Conservation (phyloP, 2,797 vertebrate genomes). For the Petrocephalus schoutedeni region DNA sequence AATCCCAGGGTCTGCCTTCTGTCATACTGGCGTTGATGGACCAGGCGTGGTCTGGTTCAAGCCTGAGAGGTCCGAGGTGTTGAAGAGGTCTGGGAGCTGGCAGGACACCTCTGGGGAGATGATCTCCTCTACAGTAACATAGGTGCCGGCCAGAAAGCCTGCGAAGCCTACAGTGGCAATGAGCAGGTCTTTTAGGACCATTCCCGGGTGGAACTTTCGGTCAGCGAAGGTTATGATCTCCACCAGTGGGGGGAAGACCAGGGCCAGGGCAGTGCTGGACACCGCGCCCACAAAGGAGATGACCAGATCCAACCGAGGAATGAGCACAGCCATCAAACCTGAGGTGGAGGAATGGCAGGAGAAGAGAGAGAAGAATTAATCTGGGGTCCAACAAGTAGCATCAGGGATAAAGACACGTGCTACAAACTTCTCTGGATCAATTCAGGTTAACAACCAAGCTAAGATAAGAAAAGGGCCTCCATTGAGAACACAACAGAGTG, state of each 20-base stretch:
- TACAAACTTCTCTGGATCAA: neutral
- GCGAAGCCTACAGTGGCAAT: conserved; percentile 68
- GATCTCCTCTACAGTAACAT: conserved; percentile 74
- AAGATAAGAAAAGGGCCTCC: neutral
- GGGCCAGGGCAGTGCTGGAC: conserved; percentile 76
- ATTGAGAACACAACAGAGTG: neutral
- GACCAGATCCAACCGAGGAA: conserved; percentile 77
- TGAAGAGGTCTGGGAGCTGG: conserved; percentile 32
- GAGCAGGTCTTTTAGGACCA: conserved; percentile 67
- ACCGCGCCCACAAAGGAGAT: conserved; percentile 77
- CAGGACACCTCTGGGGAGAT: conserved; percentile 52
- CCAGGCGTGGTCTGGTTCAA: conserved; percentile 28
- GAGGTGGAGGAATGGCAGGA: neutral
- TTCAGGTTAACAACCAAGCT: neutral
- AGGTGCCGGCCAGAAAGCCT: conserved; percentile 75
- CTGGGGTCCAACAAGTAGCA: neutral
- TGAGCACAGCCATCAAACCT: conserved; percentile 72
- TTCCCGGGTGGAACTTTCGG: conserved; percentile 56
- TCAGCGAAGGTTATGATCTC: conserved; percentile 73
- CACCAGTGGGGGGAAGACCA: conserved; percentile 74
- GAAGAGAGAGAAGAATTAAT: neutral
- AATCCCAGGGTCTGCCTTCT: neutral
- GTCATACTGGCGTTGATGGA: conserved; percentile 26
- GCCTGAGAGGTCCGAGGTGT: conserved; percentile 38
- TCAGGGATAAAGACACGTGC: neutral